Evolutionary conservation across 37 sponge, comb jelly and placozoan species (phyloP).

Genomic region (Mnemiopsis leidyi): DNA sequence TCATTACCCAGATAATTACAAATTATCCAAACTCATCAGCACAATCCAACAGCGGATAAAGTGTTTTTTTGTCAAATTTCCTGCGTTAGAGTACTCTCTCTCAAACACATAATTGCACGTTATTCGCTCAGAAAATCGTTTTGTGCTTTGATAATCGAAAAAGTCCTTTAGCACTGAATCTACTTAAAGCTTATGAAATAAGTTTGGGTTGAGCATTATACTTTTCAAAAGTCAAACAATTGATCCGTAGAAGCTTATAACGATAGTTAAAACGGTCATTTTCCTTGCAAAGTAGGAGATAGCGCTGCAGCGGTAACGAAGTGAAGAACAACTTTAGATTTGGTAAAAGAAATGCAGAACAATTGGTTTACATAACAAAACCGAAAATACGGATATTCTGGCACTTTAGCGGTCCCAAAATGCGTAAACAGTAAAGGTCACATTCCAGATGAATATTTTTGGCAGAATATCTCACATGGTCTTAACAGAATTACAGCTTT

Average conservation of each 20-base stretch:
- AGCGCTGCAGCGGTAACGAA: neutral
- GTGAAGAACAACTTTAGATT: neutral
- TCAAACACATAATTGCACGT: neutral
- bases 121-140: neutral
- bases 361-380: neutral
- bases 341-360: neutral
- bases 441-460: no score
- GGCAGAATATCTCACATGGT: no score
- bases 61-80: neutral
- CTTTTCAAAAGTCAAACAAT: neutral
- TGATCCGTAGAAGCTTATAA: neutral
- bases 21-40: neutral
- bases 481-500: no score
- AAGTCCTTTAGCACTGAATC: neutral
- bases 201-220: neutral
- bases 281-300: neutral
- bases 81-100: neutral
- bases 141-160: neutral
- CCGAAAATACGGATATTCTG: no score
- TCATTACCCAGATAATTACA: neutral
- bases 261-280: neutral
- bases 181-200: neutral
- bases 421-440: no score
- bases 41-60: neutral
- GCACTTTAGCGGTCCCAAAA: no score